phyloP scores from a whole-genome alignment of 2,113 vertebrate genomes.

The Lepidothrix coronata region DNA sequence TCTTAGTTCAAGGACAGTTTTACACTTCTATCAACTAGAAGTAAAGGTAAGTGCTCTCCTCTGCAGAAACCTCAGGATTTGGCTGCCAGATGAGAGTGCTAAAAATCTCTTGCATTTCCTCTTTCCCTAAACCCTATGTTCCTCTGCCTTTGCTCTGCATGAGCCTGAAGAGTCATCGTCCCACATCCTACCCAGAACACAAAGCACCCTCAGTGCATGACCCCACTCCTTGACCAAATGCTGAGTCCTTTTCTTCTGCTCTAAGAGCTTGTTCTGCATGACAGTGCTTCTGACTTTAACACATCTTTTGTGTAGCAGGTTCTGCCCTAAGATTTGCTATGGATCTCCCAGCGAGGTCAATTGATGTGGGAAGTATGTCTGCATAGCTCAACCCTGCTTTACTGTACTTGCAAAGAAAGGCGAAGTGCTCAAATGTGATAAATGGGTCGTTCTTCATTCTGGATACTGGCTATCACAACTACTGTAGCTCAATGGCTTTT shows the following conservation, averaged over 20 bases:
- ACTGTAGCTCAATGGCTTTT: not conserved
- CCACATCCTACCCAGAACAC: conserved; percentile 21
- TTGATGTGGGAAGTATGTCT: conserved; percentile 20
- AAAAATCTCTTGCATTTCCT: not conserved
- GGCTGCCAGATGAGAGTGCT: not conserved
- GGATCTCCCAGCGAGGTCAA: conserved; percentile 27
- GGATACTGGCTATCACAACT: not conserved
- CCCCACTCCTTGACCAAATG: conserved; percentile 42
- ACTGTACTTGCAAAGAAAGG: conserved; percentile 13
- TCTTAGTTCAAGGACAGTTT: not conserved
- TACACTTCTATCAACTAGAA: not conserved
- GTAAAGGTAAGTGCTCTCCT: not conserved
- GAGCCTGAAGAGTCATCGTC: not conserved
- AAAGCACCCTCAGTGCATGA: conserved; percentile 54
- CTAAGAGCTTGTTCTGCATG: conserved; percentile 62
- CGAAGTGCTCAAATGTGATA: not conserved
- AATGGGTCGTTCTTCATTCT: not conserved
- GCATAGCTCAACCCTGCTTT: not conserved
- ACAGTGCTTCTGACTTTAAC: conserved; percentile 59
- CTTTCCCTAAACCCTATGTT: not conserved
- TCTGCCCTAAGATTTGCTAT: conserved; percentile 35
- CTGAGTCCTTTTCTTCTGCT: conserved; percentile 56
- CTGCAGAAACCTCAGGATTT: not conserved
- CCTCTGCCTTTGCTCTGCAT: not conserved
- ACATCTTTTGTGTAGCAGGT: conserved; percentile 42